phyloP scores from a whole-genome alignment of 35 echinoderm and acorn worm genomes.

The Diadema setosum region DNA sequence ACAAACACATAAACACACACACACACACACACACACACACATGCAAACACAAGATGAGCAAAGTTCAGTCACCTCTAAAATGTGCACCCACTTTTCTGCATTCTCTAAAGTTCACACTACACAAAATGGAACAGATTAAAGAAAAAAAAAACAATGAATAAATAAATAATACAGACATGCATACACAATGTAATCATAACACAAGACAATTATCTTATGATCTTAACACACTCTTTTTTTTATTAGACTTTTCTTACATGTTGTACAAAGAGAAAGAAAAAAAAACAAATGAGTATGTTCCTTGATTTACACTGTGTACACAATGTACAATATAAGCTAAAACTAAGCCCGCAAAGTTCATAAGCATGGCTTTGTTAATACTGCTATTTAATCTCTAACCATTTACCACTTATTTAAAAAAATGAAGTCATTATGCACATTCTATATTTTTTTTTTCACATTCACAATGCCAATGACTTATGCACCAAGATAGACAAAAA shows the following conservation, averaged over 20 bases:
- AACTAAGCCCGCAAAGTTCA: neutral
- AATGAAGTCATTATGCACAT: neutral
- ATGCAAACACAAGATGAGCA: neutral
- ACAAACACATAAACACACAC: neutral
- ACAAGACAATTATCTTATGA: neutral
- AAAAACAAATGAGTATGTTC: neutral
- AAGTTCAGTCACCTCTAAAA: neutral
- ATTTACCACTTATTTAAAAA: neutral
- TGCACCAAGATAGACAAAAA: neutral
- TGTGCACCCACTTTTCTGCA: no score
- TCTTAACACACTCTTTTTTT: neutral
- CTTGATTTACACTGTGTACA: conserved; percentile 11
- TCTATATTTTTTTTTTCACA: conserved; percentile 1
- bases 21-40: neutral
- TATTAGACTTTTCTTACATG: conserved; percentile 8
- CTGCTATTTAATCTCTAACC: conserved; percentile 1
- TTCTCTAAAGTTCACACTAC: no score
- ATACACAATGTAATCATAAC: no score
- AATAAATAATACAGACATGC: no score
- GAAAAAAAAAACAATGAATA: no score
- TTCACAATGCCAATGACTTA: neutral
- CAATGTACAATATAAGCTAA: neutral
- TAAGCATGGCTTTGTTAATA: neutral
- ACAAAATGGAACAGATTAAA: no score
- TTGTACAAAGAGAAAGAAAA: conserved; percentile 31